These are phyloP conservation scores for Oscheius myriophilus DNA, from an alignment of 2,888 invertebrate species.

Conservation along the genomic window DNA sequence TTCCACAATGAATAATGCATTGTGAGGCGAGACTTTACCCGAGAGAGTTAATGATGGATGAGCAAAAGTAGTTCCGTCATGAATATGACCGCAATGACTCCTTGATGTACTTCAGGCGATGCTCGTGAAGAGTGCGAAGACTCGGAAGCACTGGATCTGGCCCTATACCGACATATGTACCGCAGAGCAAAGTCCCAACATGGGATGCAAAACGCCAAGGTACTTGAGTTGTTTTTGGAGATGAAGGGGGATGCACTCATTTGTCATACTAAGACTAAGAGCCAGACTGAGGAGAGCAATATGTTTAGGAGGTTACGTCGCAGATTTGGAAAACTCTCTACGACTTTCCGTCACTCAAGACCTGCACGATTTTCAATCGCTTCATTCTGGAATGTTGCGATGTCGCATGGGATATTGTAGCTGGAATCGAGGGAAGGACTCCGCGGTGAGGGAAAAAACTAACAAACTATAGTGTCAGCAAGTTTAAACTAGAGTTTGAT, in stretches of 20 bases:
- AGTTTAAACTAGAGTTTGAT: background rate
- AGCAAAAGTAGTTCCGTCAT: background rate
- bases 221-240: constrained; percentile 4
- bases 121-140: constrained; percentile 31
- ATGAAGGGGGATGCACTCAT: background rate
- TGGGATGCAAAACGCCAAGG: constrained; percentile 54
- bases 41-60: background rate
- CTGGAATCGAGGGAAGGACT: constrained; percentile 52
- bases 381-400: constrained; percentile 85
- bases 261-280: background rate
- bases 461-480: background rate
- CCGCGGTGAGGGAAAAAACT: constrained; percentile 35
- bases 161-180: constrained; percentile 45
- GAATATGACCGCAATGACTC: background rate
- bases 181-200: constrained; percentile 47
- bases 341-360: constrained; percentile 88
- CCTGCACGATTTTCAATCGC: constrained; percentile 81
- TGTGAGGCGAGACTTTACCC: no score
- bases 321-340: constrained; percentile 88
- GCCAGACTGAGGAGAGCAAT: background rate
- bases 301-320: constrained; percentile 75
- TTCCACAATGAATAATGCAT: no score
- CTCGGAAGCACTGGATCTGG: constrained; percentile 38
- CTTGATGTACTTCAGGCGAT: constrained; percentile 10
- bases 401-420: constrained; percentile 85